Evolutionary conservation across 2,113 vertebrate genomes (phyloP), one percentile per base, ranked within the genome.

Genomic region (Guaruba guarouba): DNA sequence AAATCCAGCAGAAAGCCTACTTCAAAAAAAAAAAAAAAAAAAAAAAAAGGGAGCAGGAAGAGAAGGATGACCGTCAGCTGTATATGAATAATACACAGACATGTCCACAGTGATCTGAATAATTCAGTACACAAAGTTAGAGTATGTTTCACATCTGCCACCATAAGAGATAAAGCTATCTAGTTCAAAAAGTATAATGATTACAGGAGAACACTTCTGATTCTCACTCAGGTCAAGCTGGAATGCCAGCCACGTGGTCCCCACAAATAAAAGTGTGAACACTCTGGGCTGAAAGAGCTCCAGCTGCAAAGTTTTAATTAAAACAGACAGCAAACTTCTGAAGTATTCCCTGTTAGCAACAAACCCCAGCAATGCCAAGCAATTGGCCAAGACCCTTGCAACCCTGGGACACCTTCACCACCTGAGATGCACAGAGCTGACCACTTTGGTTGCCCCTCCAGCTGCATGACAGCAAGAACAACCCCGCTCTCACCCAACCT

Each of bases 91-190:
- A 85, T 75, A 91, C 41, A 90, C 68, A 91, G 57, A 54, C 12
- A 19, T 20, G 39, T 84, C 88, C 66, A 89, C 1, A 18, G n/a
- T 69, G 39, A 94, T 77, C 93, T 96, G 61, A 96, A 96, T 96
- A 90, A 96, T 92, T 91, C 87, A 96, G 44, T 28, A 51, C 41
- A 81, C 37, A 93, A 96, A 96, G 94, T 92, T 91, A 90, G 93
- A 95, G 83, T 57, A 59, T 61, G 81, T 80, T 94, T 95, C 94
- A 92, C 79, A 92, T 88, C 86, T 96, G 88, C 86, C 93, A 95
- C 68, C 62, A 41, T 86, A 84, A 88, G 78, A 80, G 48, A 86
- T 49, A 95, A 95, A 95, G 51, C 35, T 87, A 86, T 84, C 41
- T 51, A 79, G 20, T 66, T 96, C 84, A 68, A 91, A 90, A 93